These are phyloP conservation scores for Dipus sagitta DNA, from an alignment of 2,797 vertebrate species.

Conservation along the genomic window DNA sequence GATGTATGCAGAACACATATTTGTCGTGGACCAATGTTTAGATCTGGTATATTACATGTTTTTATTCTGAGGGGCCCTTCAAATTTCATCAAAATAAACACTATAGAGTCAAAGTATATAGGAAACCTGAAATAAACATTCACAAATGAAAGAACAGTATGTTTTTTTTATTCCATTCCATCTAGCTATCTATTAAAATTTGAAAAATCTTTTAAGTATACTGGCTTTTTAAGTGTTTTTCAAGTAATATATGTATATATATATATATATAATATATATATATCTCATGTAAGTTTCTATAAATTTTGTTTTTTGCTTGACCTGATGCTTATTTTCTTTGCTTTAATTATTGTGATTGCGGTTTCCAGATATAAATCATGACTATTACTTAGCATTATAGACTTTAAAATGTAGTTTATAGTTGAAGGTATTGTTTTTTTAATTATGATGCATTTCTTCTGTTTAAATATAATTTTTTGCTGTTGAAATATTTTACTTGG, in stretches of 20 bases:
- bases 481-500: not conserved
- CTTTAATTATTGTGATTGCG: not conserved
- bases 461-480: not conserved
- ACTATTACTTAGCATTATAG: not conserved
- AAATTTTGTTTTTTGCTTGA: not conserved
- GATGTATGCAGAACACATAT: not conserved
- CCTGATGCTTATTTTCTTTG: not conserved
- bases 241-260: not conserved
- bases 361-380: not conserved
- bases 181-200: not conserved
- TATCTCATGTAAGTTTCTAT: too few species aligned
- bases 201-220: not conserved
- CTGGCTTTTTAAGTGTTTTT: not conserved
- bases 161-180: conserved; percentile 30
- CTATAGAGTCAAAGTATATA: not conserved
- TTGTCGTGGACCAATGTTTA: conserved; percentile 27
- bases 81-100: not conserved
- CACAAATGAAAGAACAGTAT: conserved; percentile 52
- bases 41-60: not conserved
- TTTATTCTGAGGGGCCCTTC: not conserved
- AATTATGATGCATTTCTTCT: not conserved
- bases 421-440: not conserved
- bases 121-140: conserved; percentile 17
- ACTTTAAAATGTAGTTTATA: not conserved
- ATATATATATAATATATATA: too few species aligned